Evolutionary conservation across 2,888 invertebrate species (phyloP).

Genomic region (Andrena fulva): DNA sequence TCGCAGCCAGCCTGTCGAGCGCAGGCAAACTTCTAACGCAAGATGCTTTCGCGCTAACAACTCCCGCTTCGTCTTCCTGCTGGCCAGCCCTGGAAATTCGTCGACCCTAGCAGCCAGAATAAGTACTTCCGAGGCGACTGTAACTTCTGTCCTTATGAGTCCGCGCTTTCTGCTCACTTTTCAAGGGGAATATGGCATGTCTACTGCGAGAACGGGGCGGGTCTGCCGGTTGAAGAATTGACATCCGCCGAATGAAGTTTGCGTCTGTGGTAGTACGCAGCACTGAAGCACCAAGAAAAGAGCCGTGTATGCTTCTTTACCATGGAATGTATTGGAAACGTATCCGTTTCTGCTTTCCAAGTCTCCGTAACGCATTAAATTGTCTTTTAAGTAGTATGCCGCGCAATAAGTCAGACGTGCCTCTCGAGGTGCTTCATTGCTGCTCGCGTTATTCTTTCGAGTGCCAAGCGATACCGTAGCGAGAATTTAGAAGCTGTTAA

Average conservation of each 20-base stretch:
- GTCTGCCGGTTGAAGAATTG: constrained; percentile 59
- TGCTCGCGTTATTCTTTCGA: neutral
- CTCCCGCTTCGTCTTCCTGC: constrained; percentile 49
- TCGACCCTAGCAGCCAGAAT: constrained; percentile 18
- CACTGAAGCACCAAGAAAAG: neutral
- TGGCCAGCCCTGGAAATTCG: constrained; percentile 56
- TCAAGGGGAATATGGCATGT: constrained; percentile 27
- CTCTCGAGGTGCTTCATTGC: neutral
- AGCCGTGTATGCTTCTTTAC: neutral
- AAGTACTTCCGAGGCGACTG: constrained; percentile 50
- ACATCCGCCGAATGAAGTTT: constrained; percentile 28
- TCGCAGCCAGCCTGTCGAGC: constrained; percentile 65
- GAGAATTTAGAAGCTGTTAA: constrained; percentile 30
- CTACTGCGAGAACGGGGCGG: constrained; percentile 40
- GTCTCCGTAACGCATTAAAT: neutral
- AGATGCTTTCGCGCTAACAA: constrained; percentile 75
- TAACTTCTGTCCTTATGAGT: constrained; percentile 23
- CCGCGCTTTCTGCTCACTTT: constrained; percentile 21
- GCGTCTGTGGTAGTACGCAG: neutral
- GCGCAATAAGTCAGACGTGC: neutral
- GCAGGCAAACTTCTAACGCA: constrained; percentile 65
- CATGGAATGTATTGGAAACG: neutral
- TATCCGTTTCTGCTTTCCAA: neutral
- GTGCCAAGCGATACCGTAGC: neutral
- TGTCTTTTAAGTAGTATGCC: neutral